A percentile compares a stretch with the other conserved stretches of the same genome.
phyloP scores from a whole-genome alignment of 2,888 invertebrate genomes.

The Xanthostigma xanthostigma region DNA sequence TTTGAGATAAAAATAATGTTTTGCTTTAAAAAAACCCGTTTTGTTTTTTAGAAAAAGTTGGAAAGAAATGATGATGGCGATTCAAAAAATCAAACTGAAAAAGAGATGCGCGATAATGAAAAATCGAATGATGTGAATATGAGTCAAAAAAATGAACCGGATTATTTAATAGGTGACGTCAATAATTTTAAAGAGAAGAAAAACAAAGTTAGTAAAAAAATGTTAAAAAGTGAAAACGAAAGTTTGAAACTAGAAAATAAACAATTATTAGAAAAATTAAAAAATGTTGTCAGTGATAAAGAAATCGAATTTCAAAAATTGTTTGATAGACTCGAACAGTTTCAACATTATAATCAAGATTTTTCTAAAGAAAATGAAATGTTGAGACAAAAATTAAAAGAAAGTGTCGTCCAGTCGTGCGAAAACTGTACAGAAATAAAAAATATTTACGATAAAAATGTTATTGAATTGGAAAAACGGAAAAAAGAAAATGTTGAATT shows the following conservation, averaged over 20 bases:
- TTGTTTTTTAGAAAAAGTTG: too few relatives aligned
- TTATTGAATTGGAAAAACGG: conserved; percentile 33
- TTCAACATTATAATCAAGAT: conserved; percentile 44
- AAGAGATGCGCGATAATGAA: conserved; percentile 15
- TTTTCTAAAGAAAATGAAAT: conserved; percentile 27
- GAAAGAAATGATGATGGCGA: too few relatives aligned
- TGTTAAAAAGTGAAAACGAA: conserved; percentile 33
- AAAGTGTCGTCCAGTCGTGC: conserved; percentile 17
- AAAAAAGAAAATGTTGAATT: conserved; percentile 40
- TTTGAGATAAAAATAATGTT: too few relatives aligned
- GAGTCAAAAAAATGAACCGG: too few relatives aligned
- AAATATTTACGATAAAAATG: conserved; percentile 33
- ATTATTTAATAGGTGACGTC: too few relatives aligned
- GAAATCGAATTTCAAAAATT: conserved; percentile 42
- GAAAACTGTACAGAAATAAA: conserved; percentile 20
- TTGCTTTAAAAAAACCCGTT: too few relatives aligned
- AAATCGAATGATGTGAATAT: background rate
- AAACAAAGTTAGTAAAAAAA: conserved; percentile 17
- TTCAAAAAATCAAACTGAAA: conserved; percentile 9
- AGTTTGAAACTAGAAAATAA: conserved; percentile 37
- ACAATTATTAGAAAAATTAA: conserved; percentile 33
- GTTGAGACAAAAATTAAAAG: background rate
- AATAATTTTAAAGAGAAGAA: conserved; percentile 3
- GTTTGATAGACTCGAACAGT: conserved; percentile 41
- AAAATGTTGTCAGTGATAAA: conserved; percentile 36